Conservation (phyloP, 1,140 invertebrate species). For the Bombyx mori region ASM3026992v2 NC_085128.1:6560001-6560500, state of each 20-base stretch:
- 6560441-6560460: neutral
- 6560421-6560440: neutral
- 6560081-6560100: constrained; percentile 9
- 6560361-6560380: too few relatives aligned
- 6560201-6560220: neutral
- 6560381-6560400: too few relatives aligned
- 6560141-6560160: constrained; percentile 9
- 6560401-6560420: neutral
- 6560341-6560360: too few relatives aligned
- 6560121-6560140: constrained; percentile 6
- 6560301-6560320: constrained; percentile 9
- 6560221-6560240: neutral
- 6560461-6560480: neutral
- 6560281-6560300: neutral
- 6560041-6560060: constrained; percentile 29
- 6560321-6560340: constrained; percentile 9
- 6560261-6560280: constrained; percentile 1
- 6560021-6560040: constrained; percentile 17
- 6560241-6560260: neutral
- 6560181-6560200: constrained; percentile 8
- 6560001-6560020: constrained; percentile 17
- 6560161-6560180: constrained; percentile 5
- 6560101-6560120: constrained; percentile 5
- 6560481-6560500: neutral
- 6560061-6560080: constrained; percentile 19